Evolutionary conservation across 2,797 vertebrate genomes (phyloP), one percentile per base, ranked within the genome.

Genomic region (Acridotheres tristis): DNA sequence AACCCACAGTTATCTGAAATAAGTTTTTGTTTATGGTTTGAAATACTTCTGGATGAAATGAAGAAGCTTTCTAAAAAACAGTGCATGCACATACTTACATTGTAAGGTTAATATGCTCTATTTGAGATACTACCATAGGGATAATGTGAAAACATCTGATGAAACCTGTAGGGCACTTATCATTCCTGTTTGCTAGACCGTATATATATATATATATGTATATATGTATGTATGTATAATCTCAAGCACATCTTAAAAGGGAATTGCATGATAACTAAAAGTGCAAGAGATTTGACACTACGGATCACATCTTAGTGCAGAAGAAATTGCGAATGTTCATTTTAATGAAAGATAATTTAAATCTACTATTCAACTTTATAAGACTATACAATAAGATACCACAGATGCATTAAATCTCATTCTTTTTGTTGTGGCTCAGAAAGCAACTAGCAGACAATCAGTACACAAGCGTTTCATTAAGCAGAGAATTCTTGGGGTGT

Each of bases 1-100:
- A 93, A 87, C 42, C n/a, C 78, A 90, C 78, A 87, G 67, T 91
- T 93, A 89, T 88, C 54, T 89, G 68, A 53, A 94, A 88, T 50
- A 84, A 67, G 57, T 13, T 87, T 90, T 71, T 94, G 26, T 82
- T 95, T 96, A 73, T 85, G 15, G 23, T 36, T 67, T 94, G 76
- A 75, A 86, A 83, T 25, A 69, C 42, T 48, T 63, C 53, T 47
- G 30, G 19, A 91, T 80, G 79, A 91, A 88, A 90, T 40, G 19
- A 88, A 83, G 16, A 36, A 82, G 72, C 57, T 95, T 48, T 90
- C 89, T 66, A 48, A 96, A 94, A 92, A 85, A 27, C 14, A 75
- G 27, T 30, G 36, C 21, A 51, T 7, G 17, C 4, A 66, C 22
- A 43, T 45, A 55, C 8, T 55, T 16, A 71, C 21, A 11, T 53